phyloP scores from a whole-genome alignment of 2,797 vertebrate genomes.

The Lacerta bilineata region DNA sequence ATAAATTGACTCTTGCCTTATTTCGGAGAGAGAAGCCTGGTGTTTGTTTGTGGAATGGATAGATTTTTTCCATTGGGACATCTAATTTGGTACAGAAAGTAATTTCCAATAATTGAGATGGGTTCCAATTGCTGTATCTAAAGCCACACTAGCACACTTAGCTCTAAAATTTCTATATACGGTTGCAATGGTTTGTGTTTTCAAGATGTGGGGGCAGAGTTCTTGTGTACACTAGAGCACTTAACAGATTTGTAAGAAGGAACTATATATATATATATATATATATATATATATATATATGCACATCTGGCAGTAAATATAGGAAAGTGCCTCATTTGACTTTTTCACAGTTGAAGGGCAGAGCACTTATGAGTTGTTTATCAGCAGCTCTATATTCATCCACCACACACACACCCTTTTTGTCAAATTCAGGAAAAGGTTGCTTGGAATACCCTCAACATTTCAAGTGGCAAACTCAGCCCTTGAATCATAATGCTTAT shows the following conservation, averaged over 20 bases:
- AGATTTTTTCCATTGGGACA: background rate
- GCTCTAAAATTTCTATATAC: background rate
- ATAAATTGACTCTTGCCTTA: no score
- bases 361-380: constrained; percentile 68
- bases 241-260: constrained; percentile 20
- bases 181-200: background rate
- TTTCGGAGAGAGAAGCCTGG: background rate
- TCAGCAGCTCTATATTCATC: constrained; percentile 68
- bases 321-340: constrained; percentile 11
- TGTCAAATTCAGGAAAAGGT: constrained; percentile 65
- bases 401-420: constrained; percentile 54
- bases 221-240: background rate
- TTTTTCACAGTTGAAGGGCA: constrained; percentile 69
- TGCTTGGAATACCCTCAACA: constrained; percentile 52
- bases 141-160: background rate
- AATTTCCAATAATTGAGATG: background rate
- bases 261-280: background rate
- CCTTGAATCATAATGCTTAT: background rate
- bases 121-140: background rate
- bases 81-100: background rate
- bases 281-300: background rate
- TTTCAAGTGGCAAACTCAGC: constrained; percentile 34
- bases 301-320: constrained; percentile 32
- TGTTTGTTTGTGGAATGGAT: background rate
- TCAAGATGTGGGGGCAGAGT: constrained; percentile 11